phyloP scores from a whole-genome alignment of 2,888 invertebrate genomes.

The Oconnorella tubifera region DNA sequence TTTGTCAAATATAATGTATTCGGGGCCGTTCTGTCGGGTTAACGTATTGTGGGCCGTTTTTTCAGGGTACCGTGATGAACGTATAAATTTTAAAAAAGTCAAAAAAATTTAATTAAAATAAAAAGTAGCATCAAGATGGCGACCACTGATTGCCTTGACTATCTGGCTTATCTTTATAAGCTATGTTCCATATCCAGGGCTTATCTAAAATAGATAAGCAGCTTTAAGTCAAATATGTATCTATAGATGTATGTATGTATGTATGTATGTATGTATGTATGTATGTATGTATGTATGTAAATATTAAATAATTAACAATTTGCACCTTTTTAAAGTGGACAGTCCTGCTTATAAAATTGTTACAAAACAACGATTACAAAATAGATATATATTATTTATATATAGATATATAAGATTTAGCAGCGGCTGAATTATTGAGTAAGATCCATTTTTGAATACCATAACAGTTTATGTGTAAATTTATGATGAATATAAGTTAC shows the following conservation, averaged over 20 bases:
- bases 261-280: background rate
- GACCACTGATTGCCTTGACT: constrained; percentile 52
- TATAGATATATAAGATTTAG: too few relatives aligned
- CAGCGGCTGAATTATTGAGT: too few relatives aligned
- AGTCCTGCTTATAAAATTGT: background rate
- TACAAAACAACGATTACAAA: background rate
- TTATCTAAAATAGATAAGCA: constrained; percentile 50
- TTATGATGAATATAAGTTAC: too few relatives aligned
- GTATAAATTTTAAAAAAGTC: too few relatives aligned
- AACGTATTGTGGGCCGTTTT: too few relatives aligned
- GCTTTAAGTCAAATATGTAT: background rate
- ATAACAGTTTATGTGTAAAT: too few relatives aligned
- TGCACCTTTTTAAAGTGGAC: background rate
- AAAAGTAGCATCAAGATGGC: constrained; percentile 33
- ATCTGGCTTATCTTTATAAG: constrained; percentile 50
- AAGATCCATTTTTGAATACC: too few relatives aligned
- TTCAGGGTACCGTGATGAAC: too few relatives aligned
- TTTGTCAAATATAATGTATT: too few relatives aligned
- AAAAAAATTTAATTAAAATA: background rate
- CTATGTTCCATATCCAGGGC: constrained; percentile 54
- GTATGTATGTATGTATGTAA: background rate
- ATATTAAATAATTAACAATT: background rate
- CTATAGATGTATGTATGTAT: background rate
- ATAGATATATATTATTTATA: background rate
- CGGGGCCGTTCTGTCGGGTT: too few relatives aligned